A percentile compares a stretch with the other conserved stretches of the same genome.
Conservation (phyloP, 2,113 vertebrate species). For the Tylochromis polylepis region DNA sequence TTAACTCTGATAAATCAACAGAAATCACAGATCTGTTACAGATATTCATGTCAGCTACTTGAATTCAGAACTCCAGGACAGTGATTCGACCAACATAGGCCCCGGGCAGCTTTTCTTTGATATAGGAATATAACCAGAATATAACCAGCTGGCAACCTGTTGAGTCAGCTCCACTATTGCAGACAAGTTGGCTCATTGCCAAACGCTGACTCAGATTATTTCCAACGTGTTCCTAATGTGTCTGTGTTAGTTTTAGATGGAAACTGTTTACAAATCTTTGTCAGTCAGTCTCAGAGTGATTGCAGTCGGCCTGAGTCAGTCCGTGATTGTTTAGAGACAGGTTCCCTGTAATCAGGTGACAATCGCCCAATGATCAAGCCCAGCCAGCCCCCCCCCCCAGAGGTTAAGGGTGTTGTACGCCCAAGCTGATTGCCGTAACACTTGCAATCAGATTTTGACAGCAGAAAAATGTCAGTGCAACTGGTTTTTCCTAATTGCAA, state of each 20-base stretch:
- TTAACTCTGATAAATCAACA: background rate
- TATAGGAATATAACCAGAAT: fast-evolving
- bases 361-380: fast-evolving
- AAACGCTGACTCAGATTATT: fast-evolving
- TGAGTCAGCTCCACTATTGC: background rate
- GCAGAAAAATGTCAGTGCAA: background rate
- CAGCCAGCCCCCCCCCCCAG: background rate
- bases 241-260: background rate
- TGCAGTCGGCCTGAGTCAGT: background rate
- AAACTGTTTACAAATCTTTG: fast-evolving
- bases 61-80: background rate
- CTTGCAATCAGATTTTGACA: background rate
- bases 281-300: background rate
- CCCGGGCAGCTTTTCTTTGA: fast-evolving
- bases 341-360: background rate
- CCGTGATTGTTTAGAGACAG: background rate
- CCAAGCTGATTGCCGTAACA: background rate
- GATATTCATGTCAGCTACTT: background rate
- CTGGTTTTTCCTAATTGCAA: background rate
- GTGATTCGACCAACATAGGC: background rate
- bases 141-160: background rate
- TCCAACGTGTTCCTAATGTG: background rate
- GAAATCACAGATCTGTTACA: fast-evolving
- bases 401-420: background rate
- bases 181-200: fast-evolving